Percentiles rank a stretch among this genome's conserved stretches.
Evolutionary conservation across 2,888 invertebrate genomes (phyloP).

Genomic region (Julus scandinavius): DNA sequence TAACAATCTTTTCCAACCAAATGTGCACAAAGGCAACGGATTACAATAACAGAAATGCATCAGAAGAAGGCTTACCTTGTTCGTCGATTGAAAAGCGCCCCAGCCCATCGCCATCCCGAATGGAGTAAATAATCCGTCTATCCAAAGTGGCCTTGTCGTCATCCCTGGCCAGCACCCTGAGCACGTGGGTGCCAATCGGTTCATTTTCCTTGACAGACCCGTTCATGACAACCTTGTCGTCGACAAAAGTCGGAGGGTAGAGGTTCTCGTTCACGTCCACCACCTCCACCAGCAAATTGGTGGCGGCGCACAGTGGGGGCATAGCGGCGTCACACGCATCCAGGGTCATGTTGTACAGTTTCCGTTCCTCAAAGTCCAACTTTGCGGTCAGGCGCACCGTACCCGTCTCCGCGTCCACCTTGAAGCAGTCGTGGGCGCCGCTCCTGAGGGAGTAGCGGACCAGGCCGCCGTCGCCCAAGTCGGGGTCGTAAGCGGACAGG

Average conservation of each 20-base stretch:
- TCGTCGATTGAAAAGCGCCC: constrained; percentile 92
- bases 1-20: background rate
- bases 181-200: constrained; percentile 79
- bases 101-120: constrained; percentile 88
- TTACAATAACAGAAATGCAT: background rate
- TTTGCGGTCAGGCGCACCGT: constrained; percentile 81
- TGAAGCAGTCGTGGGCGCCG: constrained; percentile 77
- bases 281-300: constrained; percentile 79
- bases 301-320: constrained; percentile 81
- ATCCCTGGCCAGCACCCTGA: constrained; percentile 82
- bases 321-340: constrained; percentile 84
- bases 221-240: constrained; percentile 78
- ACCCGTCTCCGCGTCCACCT: constrained; percentile 86
- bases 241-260: constrained; percentile 79
- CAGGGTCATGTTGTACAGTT: constrained; percentile 87
- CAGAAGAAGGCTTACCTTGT: constrained; percentile 75
- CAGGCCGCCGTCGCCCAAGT: constrained; percentile 83
- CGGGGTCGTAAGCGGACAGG: constrained; percentile 85
- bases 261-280: constrained; percentile 95
- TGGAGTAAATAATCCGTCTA: constrained; percentile 84
- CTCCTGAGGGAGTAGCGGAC: constrained; percentile 83
- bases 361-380: constrained; percentile 89
- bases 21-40: background rate
- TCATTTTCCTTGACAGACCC: constrained; percentile 84
- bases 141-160: constrained; percentile 79